Percentiles rank a stretch among this genome's conserved stretches.
Evolutionary conservation across 2,113 vertebrate genomes (phyloP).

Genomic region (Pseudopipra pipra): DNA sequence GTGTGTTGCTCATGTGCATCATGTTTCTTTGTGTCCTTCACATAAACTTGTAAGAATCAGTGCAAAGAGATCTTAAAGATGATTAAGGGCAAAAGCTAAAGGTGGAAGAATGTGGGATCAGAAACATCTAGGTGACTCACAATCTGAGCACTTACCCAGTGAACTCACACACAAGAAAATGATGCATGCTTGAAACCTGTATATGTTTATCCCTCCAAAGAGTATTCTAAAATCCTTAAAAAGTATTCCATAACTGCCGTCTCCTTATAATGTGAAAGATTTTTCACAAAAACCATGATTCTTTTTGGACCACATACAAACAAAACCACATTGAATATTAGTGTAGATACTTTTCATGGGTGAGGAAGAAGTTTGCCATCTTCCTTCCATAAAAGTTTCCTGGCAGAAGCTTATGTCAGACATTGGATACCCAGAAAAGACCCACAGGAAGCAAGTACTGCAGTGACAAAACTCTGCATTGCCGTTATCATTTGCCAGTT

Average conservation of each 20-base stretch:
- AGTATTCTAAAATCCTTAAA: neutral
- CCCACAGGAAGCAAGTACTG: neutral
- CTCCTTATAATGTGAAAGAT: neutral
- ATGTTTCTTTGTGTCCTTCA: neutral
- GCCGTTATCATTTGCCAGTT: neutral
- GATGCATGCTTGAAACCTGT: neutral
- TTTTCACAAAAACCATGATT: neutral
- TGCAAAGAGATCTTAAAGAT: neutral
- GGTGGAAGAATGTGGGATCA: neutral
- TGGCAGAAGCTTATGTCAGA: accelerated
- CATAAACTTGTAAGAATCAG: neutral
- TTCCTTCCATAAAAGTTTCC: neutral
- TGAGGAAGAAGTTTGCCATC: neutral
- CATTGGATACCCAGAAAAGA: neutral
- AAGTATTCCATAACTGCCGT: neutral
- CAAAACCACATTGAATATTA: neutral
- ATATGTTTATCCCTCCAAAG: neutral
- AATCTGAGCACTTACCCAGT: neutral
- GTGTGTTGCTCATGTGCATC: accelerated
- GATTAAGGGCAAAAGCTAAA: neutral
- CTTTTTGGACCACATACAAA: neutral
- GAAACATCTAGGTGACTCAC: neutral
- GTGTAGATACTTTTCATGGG: neutral
- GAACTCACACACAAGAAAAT: neutral
- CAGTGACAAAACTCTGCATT: neutral